Evolutionary conservation across 2,888 invertebrate species (phyloP).

Genomic region (Gerris lacustris): DNA sequence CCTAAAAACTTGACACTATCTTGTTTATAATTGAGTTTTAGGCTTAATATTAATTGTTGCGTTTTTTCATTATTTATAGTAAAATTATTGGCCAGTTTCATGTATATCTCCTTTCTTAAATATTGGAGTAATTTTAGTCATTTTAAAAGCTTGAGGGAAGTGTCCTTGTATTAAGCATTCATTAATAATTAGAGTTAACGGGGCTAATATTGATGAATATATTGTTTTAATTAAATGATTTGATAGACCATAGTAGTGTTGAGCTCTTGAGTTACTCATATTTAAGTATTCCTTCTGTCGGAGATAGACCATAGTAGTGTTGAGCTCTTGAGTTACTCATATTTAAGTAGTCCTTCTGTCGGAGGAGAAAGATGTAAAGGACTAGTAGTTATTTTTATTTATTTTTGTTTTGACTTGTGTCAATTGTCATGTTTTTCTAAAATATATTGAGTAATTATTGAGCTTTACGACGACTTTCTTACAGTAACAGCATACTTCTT

Average conservation of each 20-base stretch:
- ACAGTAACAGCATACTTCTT: no score
- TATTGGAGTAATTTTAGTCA: slow-evolving; percentile 9
- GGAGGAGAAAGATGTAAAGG: background rate
- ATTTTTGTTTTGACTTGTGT: no score
- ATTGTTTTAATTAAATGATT: background rate
- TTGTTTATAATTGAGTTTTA: no score
- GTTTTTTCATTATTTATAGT: no score
- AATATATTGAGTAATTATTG: no score
- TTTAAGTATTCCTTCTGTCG: no score
- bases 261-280: background rate
- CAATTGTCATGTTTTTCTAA: no score
- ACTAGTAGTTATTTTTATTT: no score
- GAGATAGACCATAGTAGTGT: slow-evolving; percentile 4
- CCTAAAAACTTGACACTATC: no score
- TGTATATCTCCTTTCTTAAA: slow-evolving; percentile 10
- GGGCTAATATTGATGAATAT: slow-evolving; percentile 4
- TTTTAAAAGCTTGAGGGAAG: slow-evolving; percentile 9
- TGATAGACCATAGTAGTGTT: slow-evolving; percentile 5
- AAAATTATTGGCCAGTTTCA: no score
- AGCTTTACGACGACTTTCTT: no score
- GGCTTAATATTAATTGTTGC: no score
- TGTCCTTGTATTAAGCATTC: background rate
- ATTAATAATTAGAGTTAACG: slow-evolving; percentile 10
- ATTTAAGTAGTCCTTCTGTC: background rate
- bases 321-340: background rate